Evolutionary conservation across 2,888 invertebrate genomes (phyloP), one percentile per base, ranked within the genome.

Genomic region (Melitaea athalia): DNA sequence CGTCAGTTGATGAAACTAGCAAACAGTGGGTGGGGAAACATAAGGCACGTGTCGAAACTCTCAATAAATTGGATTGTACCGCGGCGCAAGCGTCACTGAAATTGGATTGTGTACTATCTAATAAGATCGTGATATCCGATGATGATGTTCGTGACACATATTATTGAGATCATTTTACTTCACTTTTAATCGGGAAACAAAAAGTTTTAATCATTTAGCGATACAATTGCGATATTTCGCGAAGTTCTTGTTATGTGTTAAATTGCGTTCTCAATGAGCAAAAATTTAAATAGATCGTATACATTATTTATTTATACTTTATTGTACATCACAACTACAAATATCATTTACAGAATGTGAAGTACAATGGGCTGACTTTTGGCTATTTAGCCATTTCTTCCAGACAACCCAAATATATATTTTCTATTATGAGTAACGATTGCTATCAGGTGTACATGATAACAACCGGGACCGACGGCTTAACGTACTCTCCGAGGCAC

Each of bases 101-200:
- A 90, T 90, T 87, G 85, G 86, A 88, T 91, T 89, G 89, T 87
- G 83, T 78, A 84, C 83, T 82, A 81, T 85, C 85, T 85, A 84
- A 86, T 87, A 84, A 89, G 79, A 85, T 86, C 86, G 86, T 88
- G 87, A 88, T 89, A 85, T 84, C 81, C 78, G 78, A 84, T 84
- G 85, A 88, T 86, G 83, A 83, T 77, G 77, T 81, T 87, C 85
- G 88, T 87, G 88, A 85, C 60, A 61, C 14, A 42, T 49, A 63
- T 50, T 49, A 63, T 50, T 45, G 42, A 14, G 57, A 49, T n/a
- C 15, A 67, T 59, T 63, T 50, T 14, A 63, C 50, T 63, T 8
- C 7, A 50, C 10, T 53, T 62, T 67, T 62, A 12, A 52, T 31
- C 52, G 12, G 8, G 10, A 15, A 17, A 17, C 24, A 52, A 52